These are phyloP conservation scores for Zenarchopterus dispar DNA, from an alignment of 2,797 vertebrate genomes.

Conservation along the genomic window DNA sequence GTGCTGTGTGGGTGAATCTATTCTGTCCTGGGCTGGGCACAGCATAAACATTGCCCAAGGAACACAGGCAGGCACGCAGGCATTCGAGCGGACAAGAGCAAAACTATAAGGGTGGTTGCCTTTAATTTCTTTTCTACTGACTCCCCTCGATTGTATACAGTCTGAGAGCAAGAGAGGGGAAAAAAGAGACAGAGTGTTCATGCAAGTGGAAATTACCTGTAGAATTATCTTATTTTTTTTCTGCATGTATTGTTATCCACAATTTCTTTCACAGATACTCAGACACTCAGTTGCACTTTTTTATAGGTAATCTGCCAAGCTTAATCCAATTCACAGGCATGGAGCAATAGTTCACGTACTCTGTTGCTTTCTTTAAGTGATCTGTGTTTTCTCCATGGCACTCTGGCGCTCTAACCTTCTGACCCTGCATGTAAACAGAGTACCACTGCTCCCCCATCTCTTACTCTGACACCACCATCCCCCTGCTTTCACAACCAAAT, in stretches of 20 bases:
- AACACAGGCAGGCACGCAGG: conserved; percentile 67
- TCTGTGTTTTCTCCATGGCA: conserved; percentile 72
- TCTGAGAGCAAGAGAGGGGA: conserved; percentile 46
- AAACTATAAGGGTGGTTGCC: conserved; percentile 76
- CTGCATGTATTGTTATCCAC: conserved; percentile 32
- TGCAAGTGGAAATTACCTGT: conserved; percentile 63
- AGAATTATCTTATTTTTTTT: conserved; percentile 35
- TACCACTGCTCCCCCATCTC: conserved; percentile 32
- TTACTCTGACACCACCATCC: conserved; percentile 37
- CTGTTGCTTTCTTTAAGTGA: conserved; percentile 66
- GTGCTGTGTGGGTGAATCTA: conserved; percentile 84
- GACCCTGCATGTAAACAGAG: conserved; percentile 73
- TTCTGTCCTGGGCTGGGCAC: conserved; percentile 77
- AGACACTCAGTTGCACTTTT: conserved; percentile 28
- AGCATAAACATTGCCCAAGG: conserved; percentile 80
- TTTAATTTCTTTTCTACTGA: conserved; percentile 76
- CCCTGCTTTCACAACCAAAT: conserved; percentile 62
- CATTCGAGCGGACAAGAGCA: conserved; percentile 76
- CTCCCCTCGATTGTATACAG: conserved; percentile 60
- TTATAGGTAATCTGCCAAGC: conserved; percentile 47
- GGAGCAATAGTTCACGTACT: conserved; percentile 45
- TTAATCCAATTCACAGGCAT: conserved; percentile 36
- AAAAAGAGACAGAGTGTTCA: conserved; percentile 36
- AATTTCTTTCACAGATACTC: conserved; percentile 13
- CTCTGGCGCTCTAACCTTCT: conserved; percentile 60